Conservation (phyloP, 2,797 vertebrate genomes). For the Enteromius anoplus region DNA sequence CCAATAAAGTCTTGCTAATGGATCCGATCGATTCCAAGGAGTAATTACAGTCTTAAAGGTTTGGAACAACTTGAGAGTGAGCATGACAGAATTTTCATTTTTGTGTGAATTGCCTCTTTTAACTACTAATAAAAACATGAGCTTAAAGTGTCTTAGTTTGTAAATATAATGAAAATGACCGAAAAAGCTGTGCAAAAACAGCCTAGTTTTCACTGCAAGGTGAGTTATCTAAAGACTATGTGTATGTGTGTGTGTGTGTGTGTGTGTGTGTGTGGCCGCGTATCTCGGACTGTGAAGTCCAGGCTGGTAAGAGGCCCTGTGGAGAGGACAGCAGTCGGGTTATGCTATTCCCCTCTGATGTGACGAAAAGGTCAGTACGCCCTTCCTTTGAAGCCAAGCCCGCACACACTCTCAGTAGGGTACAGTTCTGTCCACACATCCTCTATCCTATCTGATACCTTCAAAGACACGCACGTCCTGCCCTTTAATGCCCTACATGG, state of each 20-base stretch:
- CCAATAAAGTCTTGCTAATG: too few species aligned
- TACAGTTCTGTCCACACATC: conserved; percentile 34
- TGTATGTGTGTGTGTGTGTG: background rate
- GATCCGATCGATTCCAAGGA: too few species aligned
- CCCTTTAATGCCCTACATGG: conserved; percentile 57
- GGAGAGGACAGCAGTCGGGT: conserved; percentile 48
- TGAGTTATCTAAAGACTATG: conserved; percentile 13
- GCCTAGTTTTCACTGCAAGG: background rate
- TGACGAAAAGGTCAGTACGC: conserved; percentile 58
- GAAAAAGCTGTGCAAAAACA: background rate
- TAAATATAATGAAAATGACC: background rate
- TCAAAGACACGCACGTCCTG: conserved; percentile 53
- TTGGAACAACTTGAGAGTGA: too few species aligned
- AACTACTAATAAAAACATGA: too few species aligned
- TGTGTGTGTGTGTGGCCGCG: conserved; percentile 1
- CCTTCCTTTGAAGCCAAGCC: conserved; percentile 50
- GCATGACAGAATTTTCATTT: too few species aligned
- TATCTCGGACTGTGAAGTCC: conserved; percentile 18
- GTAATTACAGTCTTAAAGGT: too few species aligned
- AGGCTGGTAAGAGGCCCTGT: conserved; percentile 21
- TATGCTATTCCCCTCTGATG: conserved; percentile 48
- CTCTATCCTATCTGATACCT: conserved; percentile 40
- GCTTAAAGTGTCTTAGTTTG: too few species aligned
- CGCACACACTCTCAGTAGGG: conserved; percentile 51
- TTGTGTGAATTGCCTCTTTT: too few species aligned